Percentiles rank a stretch among this genome's conserved stretches.
Conservation (phyloP, 1,140 invertebrate species). For the Mizuhopecten yessoensis region DNA sequence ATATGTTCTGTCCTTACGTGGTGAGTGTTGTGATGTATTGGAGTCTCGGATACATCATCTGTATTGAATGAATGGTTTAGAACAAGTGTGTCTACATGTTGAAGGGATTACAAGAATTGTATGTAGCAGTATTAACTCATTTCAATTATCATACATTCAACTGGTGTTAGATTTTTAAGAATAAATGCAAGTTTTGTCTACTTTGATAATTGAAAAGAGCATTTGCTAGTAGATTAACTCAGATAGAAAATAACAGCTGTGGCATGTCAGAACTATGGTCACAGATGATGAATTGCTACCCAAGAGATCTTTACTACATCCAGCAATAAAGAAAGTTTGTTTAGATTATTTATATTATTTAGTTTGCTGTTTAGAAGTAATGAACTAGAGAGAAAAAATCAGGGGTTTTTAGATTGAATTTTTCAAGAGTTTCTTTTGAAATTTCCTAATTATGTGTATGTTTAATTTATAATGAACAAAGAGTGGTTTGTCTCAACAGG, state of each 20-base stretch:
- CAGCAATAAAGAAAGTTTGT: neutral
- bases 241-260: neutral
- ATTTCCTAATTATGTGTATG: neutral
- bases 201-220: neutral
- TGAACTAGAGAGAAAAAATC: neutral
- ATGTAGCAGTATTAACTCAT: conserved; percentile 27
- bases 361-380: neutral
- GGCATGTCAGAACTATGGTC: neutral
- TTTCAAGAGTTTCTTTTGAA: neutral
- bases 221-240: neutral
- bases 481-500: neutral
- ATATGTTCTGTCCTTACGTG: neutral
- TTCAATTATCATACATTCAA: conserved; percentile 28
- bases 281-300: neutral
- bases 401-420: neutral
- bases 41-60: neutral
- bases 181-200: neutral
- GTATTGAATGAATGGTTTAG: conserved; percentile 15
- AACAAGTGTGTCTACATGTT: conserved; percentile 23
- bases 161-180: neutral
- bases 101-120: neutral
- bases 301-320: neutral
- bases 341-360: neutral
- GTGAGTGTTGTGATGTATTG: neutral
- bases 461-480: neutral